A percentile compares a stretch with the other conserved stretches of the same genome.
Evolutionary conservation across 2,113 vertebrate genomes (phyloP).

Genomic region (Dasyurus viverrinus): DNA sequence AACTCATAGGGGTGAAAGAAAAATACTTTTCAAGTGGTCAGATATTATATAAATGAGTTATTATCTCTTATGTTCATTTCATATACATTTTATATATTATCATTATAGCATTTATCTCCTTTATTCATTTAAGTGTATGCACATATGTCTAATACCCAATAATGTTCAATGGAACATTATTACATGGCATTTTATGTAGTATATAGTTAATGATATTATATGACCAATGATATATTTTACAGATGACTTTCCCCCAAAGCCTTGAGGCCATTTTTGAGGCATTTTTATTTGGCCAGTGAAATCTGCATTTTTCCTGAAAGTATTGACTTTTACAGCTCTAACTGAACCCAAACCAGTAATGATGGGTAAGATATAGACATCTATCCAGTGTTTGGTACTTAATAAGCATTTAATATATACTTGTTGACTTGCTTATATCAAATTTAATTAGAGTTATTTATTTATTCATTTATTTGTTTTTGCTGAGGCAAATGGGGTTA

Average conservation of each 20-base stretch:
- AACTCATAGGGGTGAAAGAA: background rate
- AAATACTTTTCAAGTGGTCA: background rate
- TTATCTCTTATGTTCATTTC: conserved; percentile 15
- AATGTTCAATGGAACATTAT: conserved; percentile 45
- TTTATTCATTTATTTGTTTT: too few species aligned
- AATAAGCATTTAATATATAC: conserved; percentile 12
- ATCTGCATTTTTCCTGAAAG: background rate
- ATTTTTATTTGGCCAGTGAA: conserved; percentile 47
- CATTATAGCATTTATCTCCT: background rate
- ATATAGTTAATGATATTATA: background rate
- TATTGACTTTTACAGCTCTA: background rate
- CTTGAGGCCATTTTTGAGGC: background rate
- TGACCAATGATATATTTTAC: conserved; percentile 22
- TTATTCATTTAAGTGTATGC: conserved; percentile 26
- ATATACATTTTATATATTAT: too few species aligned
- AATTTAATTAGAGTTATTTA: background rate
- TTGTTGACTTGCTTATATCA: background rate
- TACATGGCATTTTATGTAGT: background rate
- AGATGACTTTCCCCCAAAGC: background rate
- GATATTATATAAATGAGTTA: background rate
- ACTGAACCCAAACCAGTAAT: background rate
- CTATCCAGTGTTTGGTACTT: background rate
- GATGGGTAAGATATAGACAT: background rate
- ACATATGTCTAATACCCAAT: background rate
- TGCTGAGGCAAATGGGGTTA: too few species aligned